Evolutionary conservation across 2,113 vertebrate genomes (phyloP).

Genomic region (Orcinus orca): DNA sequence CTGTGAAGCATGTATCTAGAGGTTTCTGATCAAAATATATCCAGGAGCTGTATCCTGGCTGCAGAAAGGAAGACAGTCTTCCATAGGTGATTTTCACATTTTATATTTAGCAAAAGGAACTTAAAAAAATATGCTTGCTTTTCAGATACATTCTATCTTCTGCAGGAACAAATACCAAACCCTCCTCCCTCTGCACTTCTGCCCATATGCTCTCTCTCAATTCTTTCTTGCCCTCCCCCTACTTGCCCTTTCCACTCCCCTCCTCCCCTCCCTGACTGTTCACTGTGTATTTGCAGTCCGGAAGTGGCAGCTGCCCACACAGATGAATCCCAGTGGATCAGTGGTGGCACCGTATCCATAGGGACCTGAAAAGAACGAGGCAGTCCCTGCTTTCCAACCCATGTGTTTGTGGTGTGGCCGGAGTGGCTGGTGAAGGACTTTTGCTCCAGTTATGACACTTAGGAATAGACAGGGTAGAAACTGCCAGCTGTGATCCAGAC

Average conservation of each 20-base stretch:
- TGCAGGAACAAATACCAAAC: background rate
- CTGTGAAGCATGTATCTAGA: background rate
- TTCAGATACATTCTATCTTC: background rate
- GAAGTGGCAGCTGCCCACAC: background rate
- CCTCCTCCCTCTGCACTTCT: background rate
- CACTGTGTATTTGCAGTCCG: background rate
- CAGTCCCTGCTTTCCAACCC: background rate
- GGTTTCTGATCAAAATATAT: background rate
- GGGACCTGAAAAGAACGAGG: constrained; percentile 30
- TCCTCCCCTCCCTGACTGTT: background rate
- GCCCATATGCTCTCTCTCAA: background rate
- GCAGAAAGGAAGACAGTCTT: background rate
- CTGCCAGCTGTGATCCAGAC: constrained; percentile 4
- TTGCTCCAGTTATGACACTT: background rate
- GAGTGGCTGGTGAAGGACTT: constrained; percentile 24
- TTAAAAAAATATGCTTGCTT: background rate
- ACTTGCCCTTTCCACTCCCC: background rate
- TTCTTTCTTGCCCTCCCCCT: background rate
- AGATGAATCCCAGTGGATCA: background rate
- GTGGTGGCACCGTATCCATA: constrained; percentile 14
- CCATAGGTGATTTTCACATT: background rate
- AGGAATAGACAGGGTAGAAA: constrained; percentile 18
- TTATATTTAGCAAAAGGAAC: constrained; percentile 27
- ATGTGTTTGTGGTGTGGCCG: background rate
- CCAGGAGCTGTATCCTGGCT: background rate